A percentile compares a stretch with the other conserved stretches of the same genome.
Conservation (phyloP, 2,888 invertebrate species). For the Lycaena phlaeas region DNA sequence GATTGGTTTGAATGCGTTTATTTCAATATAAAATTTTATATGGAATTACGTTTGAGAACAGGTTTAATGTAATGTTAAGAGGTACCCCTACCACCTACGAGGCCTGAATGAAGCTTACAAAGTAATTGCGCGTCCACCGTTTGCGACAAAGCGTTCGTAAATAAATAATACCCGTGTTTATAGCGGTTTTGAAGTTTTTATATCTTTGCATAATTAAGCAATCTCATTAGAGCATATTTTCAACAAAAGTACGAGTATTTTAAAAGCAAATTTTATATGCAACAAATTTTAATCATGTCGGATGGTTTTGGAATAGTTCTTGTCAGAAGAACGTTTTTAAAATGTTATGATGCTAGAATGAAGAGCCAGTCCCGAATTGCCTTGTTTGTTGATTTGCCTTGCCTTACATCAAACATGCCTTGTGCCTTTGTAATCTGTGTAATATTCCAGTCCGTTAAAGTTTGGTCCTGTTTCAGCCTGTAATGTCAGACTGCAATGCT, state of each 20-base stretch:
- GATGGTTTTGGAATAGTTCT: too few species aligned
- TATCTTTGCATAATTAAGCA: conserved; percentile 21
- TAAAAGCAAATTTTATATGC: too few species aligned
- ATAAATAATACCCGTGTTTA: conserved; percentile 46
- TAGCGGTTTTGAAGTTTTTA: conserved; percentile 33
- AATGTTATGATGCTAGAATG: too few species aligned
- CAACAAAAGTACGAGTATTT: not conserved
- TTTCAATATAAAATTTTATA: conserved; percentile 42
- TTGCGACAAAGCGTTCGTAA: conserved; percentile 32
- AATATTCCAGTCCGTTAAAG: too few species aligned
- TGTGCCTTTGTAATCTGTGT: too few species aligned
- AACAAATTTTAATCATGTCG: too few species aligned
- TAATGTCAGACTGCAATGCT: too few species aligned
- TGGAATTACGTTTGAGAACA: conserved; percentile 38
- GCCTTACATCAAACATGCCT: too few species aligned
- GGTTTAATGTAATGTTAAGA: conserved; percentile 48
- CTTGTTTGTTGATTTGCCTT: too few species aligned
- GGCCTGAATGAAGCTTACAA: conserved; percentile 29
- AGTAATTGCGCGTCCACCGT: conserved; percentile 37
- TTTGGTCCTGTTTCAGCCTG: too few species aligned
- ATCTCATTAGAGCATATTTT: conserved; percentile 12
- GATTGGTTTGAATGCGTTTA: conserved; percentile 56
- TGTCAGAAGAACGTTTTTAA: too few species aligned
- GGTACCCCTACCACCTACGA: conserved; percentile 52
- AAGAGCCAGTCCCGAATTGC: too few species aligned